Base-by-base conservation (phyloP, 2,888 invertebrate genomes). In the Scrobipalpa costella region DNA sequence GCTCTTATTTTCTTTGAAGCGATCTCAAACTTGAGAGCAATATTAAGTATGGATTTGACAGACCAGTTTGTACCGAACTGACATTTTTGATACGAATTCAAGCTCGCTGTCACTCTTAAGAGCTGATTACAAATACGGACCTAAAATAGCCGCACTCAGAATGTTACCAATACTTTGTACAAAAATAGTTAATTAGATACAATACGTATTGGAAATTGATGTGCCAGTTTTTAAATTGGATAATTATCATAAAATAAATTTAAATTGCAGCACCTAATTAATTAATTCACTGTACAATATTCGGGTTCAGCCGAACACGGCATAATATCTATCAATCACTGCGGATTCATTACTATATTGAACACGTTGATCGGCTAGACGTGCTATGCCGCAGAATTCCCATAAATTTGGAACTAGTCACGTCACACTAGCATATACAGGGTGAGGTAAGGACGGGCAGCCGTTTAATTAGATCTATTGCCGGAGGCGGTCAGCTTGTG, bases 401-500 rank as follows among this genome's bases (percentile, higher is more conserved):
- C 57, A 40, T 60, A 59, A 49, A 62, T 67, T 57, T 50, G 19
- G 57, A 58, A 62, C 57, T 59, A 59, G 59, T 69, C 67, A 70
- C 60, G 64, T 64, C 65, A 55, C 66, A 63, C 61, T 60, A 40
- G 15, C 49, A 21, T 66, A 67, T 49, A 68, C 69, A 57, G 67
- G n/a, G 17, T 27, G 33, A 44, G 34, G 19, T 21, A 64, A 62
- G 47, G 61, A 65, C 64, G 68, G 67, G 71, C 72, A 73, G 74
- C 77, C 79, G 78, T 80, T 81, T 81, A 81, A 81, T 81, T 80
- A 79, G 76, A 74, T 69, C 72, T 71, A 75, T 81, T 66, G 77
- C 80, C 76, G 64, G 64, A 65, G 71, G 62, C 40, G 66, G 60
- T 27, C 60, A 60, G 55, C 36, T 38, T 27, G 9, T 57, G 62